Base-by-base conservation (phyloP, 2,113 vertebrate genomes). In the Anolis carolinensis region DNA sequence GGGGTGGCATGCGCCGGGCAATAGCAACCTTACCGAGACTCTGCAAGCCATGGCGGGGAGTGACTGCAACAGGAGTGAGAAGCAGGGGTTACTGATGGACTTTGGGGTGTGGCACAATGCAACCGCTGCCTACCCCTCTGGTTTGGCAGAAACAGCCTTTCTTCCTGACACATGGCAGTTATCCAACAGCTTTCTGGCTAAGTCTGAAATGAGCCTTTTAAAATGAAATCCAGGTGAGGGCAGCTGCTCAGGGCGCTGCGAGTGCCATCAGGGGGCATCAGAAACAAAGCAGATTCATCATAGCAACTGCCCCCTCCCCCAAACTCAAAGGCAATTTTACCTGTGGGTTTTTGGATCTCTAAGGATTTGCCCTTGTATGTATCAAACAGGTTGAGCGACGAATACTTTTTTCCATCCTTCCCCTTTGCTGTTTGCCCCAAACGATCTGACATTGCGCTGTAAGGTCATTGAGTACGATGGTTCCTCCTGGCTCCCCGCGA, bases 341-440 rank as follows among this genome's bases (percentile, higher is more conserved):
- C 98, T 96, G 98, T 94, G 94, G 98, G 98, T 97, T 98, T 98
- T 97, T 98, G 98, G 97, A 97, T 95, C 97, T 98, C 97, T 97
- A 98, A 97, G 97, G 97, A 98, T 96, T 98, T 98, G 97, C 98
- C 98, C 98, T 98, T 98, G 97, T 98, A 98, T 62, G 98, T 98
- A 97, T 98, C 98, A 98, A 98, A 98, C 97, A 98, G 97, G 97
- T 98, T 98, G 98, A 98, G 98, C 92, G 98, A 98, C 92, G 98
- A 97, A 97, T 98, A 98, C 97, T 98, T 98, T 97, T 98, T 98
- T 97, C 98, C 98, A 97, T 98, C 98, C 98, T 98, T 98, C 97
- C 97, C 98, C 97, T 98, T 98, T 98, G 98, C 98, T 97, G 97
- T 98, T 97, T 98, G 98, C 98, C 98, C 98, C 98, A 97, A 98